Evolutionary conservation across 2,797 vertebrate species (phyloP).

Genomic region (Graptemys geographica): DNA sequence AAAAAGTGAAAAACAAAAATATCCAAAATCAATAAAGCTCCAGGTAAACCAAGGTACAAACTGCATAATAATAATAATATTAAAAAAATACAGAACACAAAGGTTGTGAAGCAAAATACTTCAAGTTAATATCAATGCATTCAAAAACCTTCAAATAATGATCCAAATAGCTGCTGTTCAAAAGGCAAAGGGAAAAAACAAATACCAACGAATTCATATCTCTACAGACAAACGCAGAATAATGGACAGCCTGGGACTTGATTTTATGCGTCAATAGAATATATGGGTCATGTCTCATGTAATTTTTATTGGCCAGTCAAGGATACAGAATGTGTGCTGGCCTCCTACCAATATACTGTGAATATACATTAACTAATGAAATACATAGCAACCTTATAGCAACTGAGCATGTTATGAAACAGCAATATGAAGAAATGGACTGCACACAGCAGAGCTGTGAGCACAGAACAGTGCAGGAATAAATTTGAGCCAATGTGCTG

Average conservation of each 20-base stretch:
- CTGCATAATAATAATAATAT: neutral
- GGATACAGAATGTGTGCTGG: neutral
- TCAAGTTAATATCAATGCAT: neutral
- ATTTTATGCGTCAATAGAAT: neutral
- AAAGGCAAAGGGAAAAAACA: conserved; percentile 2
- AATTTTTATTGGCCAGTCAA: neutral
- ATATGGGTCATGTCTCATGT: neutral
- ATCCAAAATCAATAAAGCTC: accelerated
- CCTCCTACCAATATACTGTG: neutral
- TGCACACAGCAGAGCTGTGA: neutral
- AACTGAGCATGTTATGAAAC: neutral
- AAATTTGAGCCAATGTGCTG: neutral
- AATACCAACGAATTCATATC: neutral
- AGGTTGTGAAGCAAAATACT: conserved; percentile 1
- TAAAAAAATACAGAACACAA: neutral
- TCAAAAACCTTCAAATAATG: conserved; percentile 23
- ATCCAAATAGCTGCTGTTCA: conserved; percentile 10
- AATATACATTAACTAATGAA: neutral
- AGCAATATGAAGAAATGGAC: neutral
- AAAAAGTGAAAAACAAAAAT: neutral
- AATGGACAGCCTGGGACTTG: neutral
- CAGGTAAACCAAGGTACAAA: neutral
- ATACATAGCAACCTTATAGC: accelerated
- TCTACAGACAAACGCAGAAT: neutral
- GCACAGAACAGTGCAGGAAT: neutral